phyloP scores from a whole-genome alignment of 1,140 invertebrate species.

The Elymnias hypermnestra region DNA sequence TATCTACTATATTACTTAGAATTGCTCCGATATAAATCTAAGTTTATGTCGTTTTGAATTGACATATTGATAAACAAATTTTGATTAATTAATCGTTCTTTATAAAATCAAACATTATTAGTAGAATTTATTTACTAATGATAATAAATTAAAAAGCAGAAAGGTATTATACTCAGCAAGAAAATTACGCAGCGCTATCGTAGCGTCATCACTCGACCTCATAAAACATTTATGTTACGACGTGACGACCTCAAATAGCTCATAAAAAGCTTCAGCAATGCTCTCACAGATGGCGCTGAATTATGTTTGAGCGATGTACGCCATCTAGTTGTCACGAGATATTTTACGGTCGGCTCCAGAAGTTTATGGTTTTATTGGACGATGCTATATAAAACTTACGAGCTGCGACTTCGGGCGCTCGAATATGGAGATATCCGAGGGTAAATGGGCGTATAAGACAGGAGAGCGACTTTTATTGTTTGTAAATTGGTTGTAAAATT shows the following conservation, averaged over 20 bases:
- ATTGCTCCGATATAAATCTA: too few relatives aligned
- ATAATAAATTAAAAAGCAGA: too few relatives aligned
- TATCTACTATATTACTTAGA: too few relatives aligned
- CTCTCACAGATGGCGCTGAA: slow-evolving; percentile 66
- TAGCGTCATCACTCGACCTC: slow-evolving; percentile 60
- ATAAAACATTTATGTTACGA: slow-evolving; percentile 67
- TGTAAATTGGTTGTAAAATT: slow-evolving; percentile 78
- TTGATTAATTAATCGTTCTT: too few relatives aligned
- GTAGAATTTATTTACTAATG: too few relatives aligned
- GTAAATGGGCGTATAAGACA: slow-evolving; percentile 70
- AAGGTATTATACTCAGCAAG: too few relatives aligned
- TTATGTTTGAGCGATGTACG: slow-evolving; percentile 34
- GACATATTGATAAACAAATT: too few relatives aligned
- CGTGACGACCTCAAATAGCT: slow-evolving; percentile 59
- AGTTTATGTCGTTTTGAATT: too few relatives aligned
- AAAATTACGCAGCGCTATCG: slow-evolving; percentile 31
- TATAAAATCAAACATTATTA: too few relatives aligned
- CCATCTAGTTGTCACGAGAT: slow-evolving; percentile 44
- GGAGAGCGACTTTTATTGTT: slow-evolving; percentile 76
- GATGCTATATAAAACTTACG: slow-evolving; percentile 66
- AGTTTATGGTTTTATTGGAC: slow-evolving; percentile 70
- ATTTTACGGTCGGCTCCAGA: slow-evolving; percentile 30
- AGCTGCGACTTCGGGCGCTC: slow-evolving; percentile 49
- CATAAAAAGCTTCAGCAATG: slow-evolving; percentile 63
- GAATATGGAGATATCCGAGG: slow-evolving; percentile 70